Percentiles rank a stretch among this genome's conserved stretches.
Conservation (phyloP, 1,140 invertebrate genomes). For the Vollenhovia emeryi region DNA sequence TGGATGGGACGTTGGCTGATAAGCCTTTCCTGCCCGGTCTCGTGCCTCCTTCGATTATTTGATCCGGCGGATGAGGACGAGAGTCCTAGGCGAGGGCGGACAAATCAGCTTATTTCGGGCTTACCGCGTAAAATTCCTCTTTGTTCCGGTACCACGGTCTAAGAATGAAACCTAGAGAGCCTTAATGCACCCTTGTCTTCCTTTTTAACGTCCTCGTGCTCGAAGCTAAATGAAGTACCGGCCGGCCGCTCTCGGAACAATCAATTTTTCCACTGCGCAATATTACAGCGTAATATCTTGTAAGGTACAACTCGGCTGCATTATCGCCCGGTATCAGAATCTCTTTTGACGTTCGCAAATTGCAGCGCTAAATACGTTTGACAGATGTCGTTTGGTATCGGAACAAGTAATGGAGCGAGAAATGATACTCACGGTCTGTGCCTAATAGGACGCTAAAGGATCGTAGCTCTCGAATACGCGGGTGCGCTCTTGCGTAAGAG, state of each 20-base stretch:
- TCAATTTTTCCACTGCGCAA: conserved; percentile 21
- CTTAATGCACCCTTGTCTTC: background rate
- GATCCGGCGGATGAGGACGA: background rate
- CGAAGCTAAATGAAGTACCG: conserved; percentile 30
- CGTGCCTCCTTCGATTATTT: background rate
- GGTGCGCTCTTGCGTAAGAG: conserved; percentile 9
- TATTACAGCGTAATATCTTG: conserved; percentile 2
- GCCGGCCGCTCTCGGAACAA: conserved; percentile 9
- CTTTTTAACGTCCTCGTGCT: background rate
- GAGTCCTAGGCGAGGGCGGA: background rate
- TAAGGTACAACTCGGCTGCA: conserved; percentile 8
- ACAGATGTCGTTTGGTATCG: conserved; percentile 15
- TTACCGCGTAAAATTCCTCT: conserved; percentile 19
- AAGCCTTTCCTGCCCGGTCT: conserved; percentile 9
- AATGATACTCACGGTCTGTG: background rate
- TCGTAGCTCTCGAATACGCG: conserved; percentile 11
- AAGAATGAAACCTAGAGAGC: conserved; percentile 1
- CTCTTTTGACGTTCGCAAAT: conserved; percentile 28
- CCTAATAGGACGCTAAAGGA: conserved; percentile 28
- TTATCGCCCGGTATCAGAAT: conserved; percentile 8
- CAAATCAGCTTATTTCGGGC: conserved; percentile 61
- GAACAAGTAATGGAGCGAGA: background rate
- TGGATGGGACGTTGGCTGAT: background rate
- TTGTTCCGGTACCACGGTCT: conserved; percentile 21
- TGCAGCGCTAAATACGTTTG: conserved; percentile 11